Conservation (phyloP, 2,113 vertebrate genomes). For the Nanger granti region DNA sequence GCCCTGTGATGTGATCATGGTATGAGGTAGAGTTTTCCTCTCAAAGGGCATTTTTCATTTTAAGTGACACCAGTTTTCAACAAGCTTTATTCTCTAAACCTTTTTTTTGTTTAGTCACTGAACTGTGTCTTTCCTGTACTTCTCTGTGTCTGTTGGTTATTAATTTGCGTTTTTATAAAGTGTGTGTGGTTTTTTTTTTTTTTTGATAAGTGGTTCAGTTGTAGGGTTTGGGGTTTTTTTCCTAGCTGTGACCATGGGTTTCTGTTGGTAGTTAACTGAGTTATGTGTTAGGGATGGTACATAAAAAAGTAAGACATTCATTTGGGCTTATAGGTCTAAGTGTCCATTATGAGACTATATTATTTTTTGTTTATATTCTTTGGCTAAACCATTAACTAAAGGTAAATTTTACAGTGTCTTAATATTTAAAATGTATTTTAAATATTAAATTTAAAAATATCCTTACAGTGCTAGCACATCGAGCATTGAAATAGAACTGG, state of each 20-base stretch:
- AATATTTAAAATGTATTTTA: not conserved
- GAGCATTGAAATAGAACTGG: not conserved
- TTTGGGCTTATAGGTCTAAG: not conserved
- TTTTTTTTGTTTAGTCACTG: not conserved
- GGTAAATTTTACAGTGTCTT: not conserved
- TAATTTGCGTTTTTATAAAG: not conserved
- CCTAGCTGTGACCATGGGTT: not conserved
- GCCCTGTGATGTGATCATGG: not conserved
- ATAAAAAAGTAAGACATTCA: not conserved
- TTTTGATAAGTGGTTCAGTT: not conserved
- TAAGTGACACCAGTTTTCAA: not conserved
- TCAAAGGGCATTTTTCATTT: not conserved
- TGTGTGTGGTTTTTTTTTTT: not conserved
- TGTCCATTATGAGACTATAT: not conserved
- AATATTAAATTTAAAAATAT: not conserved
- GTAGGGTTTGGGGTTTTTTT: not conserved
- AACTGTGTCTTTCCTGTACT: not conserved
- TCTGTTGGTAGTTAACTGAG: not conserved
- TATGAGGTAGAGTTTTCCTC: not conserved
- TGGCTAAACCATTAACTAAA: not conserved
- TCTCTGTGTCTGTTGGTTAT: not conserved
- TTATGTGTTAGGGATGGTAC: not conserved
- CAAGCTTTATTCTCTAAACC: not conserved
- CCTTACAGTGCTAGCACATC: not conserved
- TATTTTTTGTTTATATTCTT: not conserved